A percentile compares a stretch with the other conserved stretches of the same genome.
Conservation (phyloP, 2,113 vertebrate genomes). For the Glaucomys volans region DNA sequence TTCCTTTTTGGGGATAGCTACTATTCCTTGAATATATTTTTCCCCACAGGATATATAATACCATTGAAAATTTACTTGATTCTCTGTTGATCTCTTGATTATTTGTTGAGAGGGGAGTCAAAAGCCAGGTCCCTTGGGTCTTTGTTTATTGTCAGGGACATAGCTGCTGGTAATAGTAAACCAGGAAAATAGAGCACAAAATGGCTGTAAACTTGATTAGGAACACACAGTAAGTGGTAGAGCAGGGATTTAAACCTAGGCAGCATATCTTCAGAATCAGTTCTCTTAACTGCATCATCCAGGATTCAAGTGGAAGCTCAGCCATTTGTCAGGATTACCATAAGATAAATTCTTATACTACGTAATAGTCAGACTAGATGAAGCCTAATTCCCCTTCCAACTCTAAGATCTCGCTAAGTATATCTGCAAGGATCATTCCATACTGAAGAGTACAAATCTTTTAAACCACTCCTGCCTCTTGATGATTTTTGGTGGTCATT, state of each 20-base stretch:
- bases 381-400: constrained; percentile 6
- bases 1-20: background rate
- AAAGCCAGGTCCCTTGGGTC: background rate
- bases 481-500: background rate
- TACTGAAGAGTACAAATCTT: background rate
- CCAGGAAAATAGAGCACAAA: background rate
- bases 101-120: background rate
- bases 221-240: background rate
- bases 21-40: background rate
- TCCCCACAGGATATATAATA: background rate
- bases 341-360: constrained; percentile 20
- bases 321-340: background rate
- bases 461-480: constrained; percentile 14
- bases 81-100: background rate
- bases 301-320: background rate
- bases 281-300: background rate
- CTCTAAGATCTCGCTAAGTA: constrained; percentile 17
- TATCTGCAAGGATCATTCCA: background rate
- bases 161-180: background rate
- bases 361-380: background rate
- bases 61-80: background rate
- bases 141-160: background rate
- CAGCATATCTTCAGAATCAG: background rate
- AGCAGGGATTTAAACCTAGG: background rate
- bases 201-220: background rate